Conservation (phyloP, 2,113 vertebrate species). For the Dromiciops gliroides region DNA sequence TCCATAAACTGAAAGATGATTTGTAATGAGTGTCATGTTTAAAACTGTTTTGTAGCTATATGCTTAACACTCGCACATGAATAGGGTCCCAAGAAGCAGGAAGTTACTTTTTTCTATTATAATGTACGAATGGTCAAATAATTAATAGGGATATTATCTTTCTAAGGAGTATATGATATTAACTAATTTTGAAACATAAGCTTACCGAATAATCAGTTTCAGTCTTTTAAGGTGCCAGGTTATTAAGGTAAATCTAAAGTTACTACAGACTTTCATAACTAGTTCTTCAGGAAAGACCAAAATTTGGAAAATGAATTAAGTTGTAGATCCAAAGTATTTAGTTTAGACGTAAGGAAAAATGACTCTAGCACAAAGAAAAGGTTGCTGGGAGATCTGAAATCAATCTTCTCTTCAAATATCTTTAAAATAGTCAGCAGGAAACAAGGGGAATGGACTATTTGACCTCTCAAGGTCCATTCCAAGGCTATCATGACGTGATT, state of each 20-base stretch:
- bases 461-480: conserved; percentile 23
- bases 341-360: conserved; percentile 27
- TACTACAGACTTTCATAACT: conserved; percentile 40
- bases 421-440: conserved; percentile 29
- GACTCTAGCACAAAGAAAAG: conserved; percentile 39
- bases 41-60: background rate
- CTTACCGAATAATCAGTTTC: conserved; percentile 44
- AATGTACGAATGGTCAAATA: background rate
- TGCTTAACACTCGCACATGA: background rate
- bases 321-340: conserved; percentile 43
- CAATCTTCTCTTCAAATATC: conserved; percentile 36
- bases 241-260: conserved; percentile 52
- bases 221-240: conserved; percentile 21
- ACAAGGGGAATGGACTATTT: background rate
- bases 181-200: conserved; percentile 15
- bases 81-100: background rate
- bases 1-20: conserved; percentile 32
- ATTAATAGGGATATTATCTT: conserved; percentile 22
- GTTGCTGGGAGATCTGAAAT: conserved; percentile 36
- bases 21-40: conserved; percentile 17
- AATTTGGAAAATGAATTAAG: background rate
- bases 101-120: background rate
- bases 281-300: conserved; percentile 42
- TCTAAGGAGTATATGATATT: conserved; percentile 56
- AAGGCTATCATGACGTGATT: background rate